phyloP scores from a whole-genome alignment of 2,888 invertebrate species.

The Conistra vaccinii region DNA sequence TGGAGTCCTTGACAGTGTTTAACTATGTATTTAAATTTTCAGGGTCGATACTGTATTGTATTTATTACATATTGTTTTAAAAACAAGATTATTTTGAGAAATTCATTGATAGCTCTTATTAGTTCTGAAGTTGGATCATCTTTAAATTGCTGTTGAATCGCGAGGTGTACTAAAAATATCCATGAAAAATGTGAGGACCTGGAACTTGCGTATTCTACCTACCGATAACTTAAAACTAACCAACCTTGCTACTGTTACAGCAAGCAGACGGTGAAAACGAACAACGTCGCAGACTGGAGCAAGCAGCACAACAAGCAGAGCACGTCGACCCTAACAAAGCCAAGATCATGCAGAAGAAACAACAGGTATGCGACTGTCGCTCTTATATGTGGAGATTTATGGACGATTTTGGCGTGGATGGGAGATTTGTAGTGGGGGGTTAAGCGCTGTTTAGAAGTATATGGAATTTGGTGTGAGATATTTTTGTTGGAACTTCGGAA shows the following conservation, averaged over 20 bases:
- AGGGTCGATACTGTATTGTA: no score
- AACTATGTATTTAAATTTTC: no score
- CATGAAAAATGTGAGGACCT: no score
- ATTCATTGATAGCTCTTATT: no score
- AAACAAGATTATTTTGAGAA: no score
- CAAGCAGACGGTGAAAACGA: slow-evolving; percentile 98
- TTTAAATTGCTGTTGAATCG: no score
- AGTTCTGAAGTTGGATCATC: no score
- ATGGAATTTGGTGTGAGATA: neutral
- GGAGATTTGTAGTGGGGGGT: neutral
- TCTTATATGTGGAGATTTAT: slow-evolving; percentile 16
- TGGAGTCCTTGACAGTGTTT: no score
- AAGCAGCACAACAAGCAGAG: slow-evolving; percentile 94
- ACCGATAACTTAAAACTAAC: no score
- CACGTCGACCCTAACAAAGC: slow-evolving; percentile 94
- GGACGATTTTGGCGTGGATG: slow-evolving; percentile 21
- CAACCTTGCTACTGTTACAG: slow-evolving; percentile 84
- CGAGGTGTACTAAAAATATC: no score
- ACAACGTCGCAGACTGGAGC: slow-evolving; percentile 96
- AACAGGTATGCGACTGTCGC: slow-evolving; percentile 92
- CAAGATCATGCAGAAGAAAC: slow-evolving; percentile 96
- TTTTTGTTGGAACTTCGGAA: neutral
- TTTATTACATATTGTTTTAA: no score
- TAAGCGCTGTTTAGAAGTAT: slow-evolving; percentile 49
- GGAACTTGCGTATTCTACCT: no score